Evolutionary conservation across 1,140 invertebrate genomes (phyloP).

Genomic region (Tachypleus tridentatus): DNA sequence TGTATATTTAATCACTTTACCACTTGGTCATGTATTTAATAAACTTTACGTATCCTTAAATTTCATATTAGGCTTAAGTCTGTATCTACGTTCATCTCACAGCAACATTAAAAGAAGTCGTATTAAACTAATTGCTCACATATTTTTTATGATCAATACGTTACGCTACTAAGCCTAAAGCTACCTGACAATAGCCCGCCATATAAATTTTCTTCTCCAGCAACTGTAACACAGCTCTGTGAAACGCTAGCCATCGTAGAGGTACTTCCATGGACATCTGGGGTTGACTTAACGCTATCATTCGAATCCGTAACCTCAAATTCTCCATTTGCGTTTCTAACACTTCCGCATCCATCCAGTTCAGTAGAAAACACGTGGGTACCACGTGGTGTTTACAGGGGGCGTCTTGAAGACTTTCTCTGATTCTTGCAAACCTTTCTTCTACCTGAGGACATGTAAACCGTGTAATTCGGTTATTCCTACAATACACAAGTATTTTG

Average conservation of each 20-base stretch:
- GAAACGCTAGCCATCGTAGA: slow-evolving; percentile 36
- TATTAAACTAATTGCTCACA: no score
- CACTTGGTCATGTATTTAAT: no score
- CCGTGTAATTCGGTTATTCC: no score
- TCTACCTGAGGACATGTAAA: slow-evolving; percentile 8
- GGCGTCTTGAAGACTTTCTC: slow-evolving; percentile 17
- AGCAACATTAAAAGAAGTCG: no score
- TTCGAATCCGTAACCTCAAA: slow-evolving; percentile 30
- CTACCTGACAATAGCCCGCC: slow-evolving; percentile 28
- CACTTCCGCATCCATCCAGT: slow-evolving; percentile 7
- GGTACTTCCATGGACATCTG: slow-evolving; percentile 38
- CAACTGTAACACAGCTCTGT: slow-evolving; percentile 31
- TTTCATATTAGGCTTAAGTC: no score
- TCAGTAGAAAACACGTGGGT: slow-evolving; percentile 8
- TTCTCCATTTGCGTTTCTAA: slow-evolving; percentile 23
- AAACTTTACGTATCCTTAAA: no score
- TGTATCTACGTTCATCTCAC: no score
- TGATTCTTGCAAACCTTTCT: slow-evolving; percentile 16
- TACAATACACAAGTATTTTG: no score
- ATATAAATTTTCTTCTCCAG: slow-evolving; percentile 30
- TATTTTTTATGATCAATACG: no score
- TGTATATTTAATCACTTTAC: no score
- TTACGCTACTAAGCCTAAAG: no score
- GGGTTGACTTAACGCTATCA: slow-evolving; percentile 29
- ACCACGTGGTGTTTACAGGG: slow-evolving; percentile 11